Evolutionary conservation across 2,888 invertebrate species (phyloP), one percentile per base, ranked within the genome.

Genomic region (Cerastis rubricosa): DNA sequence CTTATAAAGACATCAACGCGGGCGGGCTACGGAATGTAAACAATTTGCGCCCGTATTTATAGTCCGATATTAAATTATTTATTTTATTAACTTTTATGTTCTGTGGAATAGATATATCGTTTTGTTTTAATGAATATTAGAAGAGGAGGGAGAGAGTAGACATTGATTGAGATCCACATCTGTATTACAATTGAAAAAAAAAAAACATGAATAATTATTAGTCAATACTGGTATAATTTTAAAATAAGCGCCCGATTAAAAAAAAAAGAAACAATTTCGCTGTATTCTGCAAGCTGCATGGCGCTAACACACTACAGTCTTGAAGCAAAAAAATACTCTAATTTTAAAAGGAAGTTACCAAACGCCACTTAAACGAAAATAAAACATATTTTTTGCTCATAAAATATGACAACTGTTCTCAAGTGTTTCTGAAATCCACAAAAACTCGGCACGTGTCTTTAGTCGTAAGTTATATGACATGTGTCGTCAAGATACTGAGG

Each of bases 1-100:
- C 86, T 94, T 90, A 86, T 88, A 95, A 95, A 95, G 96, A 96
- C 93, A 91, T 96, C 95, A 95, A 96, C 96, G 96, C 94, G 93
- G 91, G 92, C 91, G 91, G 90, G 77, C 87, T 76, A 54, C 63
- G 47, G 66, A 63, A 74, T 83, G 73, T 79, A 76, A 85, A 84
- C 85, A 78, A 84, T 87, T 87, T 81, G 66, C 67, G 64, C 1
- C 70, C 76, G 76, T 78, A 80, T 87, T 67, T 78, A 87, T 87
- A 81, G 84, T 76, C 66, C 12, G 17, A 61, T 51, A 68, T 45
- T 19, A 64, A 45, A 71, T 65, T 57, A 0, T 54, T 64, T 12
- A 65, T 40, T 65, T 47, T 61, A 40, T 25, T 51, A 1, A 29
- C 43, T 35, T 76, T 66, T 2, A n/a, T 64, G n/a, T 59, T 63